Conservation (phyloP, 1,140 invertebrate genomes). For the Hylyphantes graminicola region DNA sequence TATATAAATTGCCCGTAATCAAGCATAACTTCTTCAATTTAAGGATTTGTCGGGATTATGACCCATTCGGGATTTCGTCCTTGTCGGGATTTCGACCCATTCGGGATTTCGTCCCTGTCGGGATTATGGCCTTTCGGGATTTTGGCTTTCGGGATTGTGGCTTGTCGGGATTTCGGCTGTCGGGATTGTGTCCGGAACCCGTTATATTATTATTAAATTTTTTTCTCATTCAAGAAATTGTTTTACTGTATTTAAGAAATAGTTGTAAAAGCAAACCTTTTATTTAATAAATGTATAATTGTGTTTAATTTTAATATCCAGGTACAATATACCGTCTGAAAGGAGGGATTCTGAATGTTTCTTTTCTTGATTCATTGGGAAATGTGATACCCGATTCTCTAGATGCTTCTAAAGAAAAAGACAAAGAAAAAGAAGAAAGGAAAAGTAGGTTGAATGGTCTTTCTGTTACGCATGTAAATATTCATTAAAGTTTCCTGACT, state of each 20-base stretch:
- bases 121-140: no score
- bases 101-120: no score
- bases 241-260: background rate
- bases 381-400: slow-evolving; percentile 84
- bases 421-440: slow-evolving; percentile 53
- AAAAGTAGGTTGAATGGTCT: slow-evolving; percentile 15
- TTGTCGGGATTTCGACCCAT: no score
- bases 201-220: background rate
- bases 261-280: background rate
- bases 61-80: no score
- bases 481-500: no score
- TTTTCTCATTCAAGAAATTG: no score
- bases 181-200: no score
- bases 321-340: slow-evolving; percentile 95
- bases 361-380: slow-evolving; percentile 94
- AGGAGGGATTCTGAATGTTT: slow-evolving; percentile 91
- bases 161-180: no score
- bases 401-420: slow-evolving; percentile 79
- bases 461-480: no score
- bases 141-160: background rate
- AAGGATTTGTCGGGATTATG: background rate
- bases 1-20: no score
- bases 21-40: background rate
- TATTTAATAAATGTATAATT: background rate
- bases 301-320: slow-evolving; percentile 65